Base-by-base conservation (phyloP, 2,113 vertebrate genomes). In the Leptobrachium ailaonicum region DNA sequence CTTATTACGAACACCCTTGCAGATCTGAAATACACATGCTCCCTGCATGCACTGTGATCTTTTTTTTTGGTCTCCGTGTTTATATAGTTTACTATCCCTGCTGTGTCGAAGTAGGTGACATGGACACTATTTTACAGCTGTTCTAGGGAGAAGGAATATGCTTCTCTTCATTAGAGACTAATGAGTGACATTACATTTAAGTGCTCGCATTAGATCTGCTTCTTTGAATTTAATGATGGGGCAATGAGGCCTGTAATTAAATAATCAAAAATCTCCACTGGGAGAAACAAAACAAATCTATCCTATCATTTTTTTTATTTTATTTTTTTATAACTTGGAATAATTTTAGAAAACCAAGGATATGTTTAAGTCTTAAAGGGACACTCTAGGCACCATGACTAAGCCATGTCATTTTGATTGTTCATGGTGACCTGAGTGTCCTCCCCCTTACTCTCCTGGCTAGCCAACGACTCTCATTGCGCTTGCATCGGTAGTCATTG, bases 221-320 rank as follows among this genome's bases (percentile, higher is more conserved):
- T 87, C 93, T 94, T 94, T 92, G 92, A 89, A 94, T 93, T 93
- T 94, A 92, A 93, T 87, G 91, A 92, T 92, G 88, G 90, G 88
- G 90, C 92, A 93, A 94, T 95, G 93, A 93, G 91, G 91, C 93
- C 89, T 93, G 92, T 92, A 95, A 95, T 95, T 94, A 93, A 94
- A 91, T 87, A 89, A 91, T 87, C 88, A 90, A 88, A 92, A 93
- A 86, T 87, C 90, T 90, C 92, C 89, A 85, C 83, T 75, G 89
- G 89, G 90, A 92, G 92, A 91, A 93, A 92, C 90, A 93, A 92
- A 94, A 88, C 87, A 91, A 91, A 90, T 92, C 90, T 85, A 87
- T 91, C 86, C 87, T 86, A 66, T 84, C 85, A 90, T 85, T 89
- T 88, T 69, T 84, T 73, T 58, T 87, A 90, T 85, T 89, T 88